phyloP scores from a whole-genome alignment of 2,888 invertebrate species.

The Aspidiotus rigidus region DNA sequence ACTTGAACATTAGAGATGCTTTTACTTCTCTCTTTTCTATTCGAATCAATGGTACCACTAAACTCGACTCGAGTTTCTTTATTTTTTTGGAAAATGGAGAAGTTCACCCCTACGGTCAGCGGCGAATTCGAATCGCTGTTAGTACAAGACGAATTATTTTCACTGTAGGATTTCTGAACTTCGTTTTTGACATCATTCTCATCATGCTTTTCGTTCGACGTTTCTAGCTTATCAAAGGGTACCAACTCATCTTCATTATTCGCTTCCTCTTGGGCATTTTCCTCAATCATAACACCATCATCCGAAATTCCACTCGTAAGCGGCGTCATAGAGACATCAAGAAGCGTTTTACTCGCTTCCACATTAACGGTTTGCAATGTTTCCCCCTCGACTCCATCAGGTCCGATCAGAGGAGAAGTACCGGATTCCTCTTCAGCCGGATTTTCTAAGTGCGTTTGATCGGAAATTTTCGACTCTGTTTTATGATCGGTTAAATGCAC shows the following conservation, averaged over 20 bases:
- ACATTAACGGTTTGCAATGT: too few relatives aligned
- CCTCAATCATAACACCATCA: neutral
- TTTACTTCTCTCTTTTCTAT: constrained; percentile 1
- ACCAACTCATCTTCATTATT: neutral
- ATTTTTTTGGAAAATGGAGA: constrained; percentile 11
- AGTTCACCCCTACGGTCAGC: constrained; percentile 1
- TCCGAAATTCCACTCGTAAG: neutral
- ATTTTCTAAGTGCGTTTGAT: neutral
- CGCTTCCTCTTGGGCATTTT: neutral
- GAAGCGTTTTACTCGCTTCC: too few relatives aligned
- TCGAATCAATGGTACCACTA: constrained; percentile 4
- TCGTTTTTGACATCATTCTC: neutral
- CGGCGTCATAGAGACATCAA: neutral
- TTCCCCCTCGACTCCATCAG: too few relatives aligned
- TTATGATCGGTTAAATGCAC: neutral
- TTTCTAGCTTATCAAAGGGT: too few relatives aligned
- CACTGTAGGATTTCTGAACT: neutral
- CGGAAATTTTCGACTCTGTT: too few relatives aligned
- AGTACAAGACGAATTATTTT: neutral
- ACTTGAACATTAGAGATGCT: constrained; percentile 6
- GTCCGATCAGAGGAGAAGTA: too few relatives aligned
- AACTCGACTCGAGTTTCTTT: constrained; percentile 15
- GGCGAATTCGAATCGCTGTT: neutral
- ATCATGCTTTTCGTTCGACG: neutral
- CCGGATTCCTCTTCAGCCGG: neutral